These are phyloP conservation scores for Crotalus horridus DNA, from an alignment of 2,113 vertebrate genomes.

Conservation along the genomic window DNA sequence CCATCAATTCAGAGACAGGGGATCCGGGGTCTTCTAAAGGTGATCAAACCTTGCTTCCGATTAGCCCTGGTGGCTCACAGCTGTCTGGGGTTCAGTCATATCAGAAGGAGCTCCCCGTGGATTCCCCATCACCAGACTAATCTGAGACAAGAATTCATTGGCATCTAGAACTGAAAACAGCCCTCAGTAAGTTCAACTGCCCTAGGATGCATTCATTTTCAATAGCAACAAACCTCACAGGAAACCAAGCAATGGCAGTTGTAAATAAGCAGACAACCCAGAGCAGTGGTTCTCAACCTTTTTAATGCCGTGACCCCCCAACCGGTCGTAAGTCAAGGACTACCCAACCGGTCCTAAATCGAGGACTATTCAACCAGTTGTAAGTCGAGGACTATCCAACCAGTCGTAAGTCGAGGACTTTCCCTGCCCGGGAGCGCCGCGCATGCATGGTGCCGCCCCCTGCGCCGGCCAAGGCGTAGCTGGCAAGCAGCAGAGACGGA, in stretches of 20 bases:
- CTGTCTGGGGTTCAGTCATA: background rate
- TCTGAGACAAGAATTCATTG: background rate
- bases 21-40: background rate
- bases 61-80: background rate
- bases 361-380: too few relatives aligned
- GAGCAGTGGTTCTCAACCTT: background rate
- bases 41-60: background rate
- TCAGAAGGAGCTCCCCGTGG: background rate
- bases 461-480: too few relatives aligned
- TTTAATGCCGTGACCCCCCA: too few relatives aligned
- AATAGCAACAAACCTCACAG: background rate
- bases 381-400: too few relatives aligned
- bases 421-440: too few relatives aligned
- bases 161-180: background rate
- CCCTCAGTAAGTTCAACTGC: background rate
- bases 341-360: too few relatives aligned
- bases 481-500: too few relatives aligned
- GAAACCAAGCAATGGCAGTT: background rate
- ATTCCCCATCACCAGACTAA: background rate
- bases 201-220: background rate
- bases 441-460: too few relatives aligned
- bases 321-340: too few relatives aligned
- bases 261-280: background rate
- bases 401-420: too few relatives aligned
- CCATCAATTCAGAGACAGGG: background rate